A percentile compares a stretch with the other conserved stretches of the same genome.
These are phyloP conservation scores for Melanotus villosus DNA, from an alignment of 2,888 invertebrate genomes.

Conservation along the genomic window DNA sequence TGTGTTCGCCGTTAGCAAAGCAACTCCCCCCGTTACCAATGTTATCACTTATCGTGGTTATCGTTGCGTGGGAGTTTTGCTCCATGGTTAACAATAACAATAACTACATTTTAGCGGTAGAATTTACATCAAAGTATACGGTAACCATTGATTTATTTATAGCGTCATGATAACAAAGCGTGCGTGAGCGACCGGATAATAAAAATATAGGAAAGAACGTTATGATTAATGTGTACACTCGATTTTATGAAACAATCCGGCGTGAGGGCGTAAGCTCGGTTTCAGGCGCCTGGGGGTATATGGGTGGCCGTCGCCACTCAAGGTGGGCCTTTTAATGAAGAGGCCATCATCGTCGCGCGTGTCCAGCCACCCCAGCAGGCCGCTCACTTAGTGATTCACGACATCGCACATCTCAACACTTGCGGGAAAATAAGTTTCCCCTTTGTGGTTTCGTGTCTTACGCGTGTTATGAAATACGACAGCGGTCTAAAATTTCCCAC, in stretches of 20 bases:
- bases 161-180: slow-evolving; percentile 17
- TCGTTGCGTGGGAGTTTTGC: slow-evolving; percentile 52
- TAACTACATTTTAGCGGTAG: slow-evolving; percentile 28
- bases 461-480: slow-evolving; percentile 26
- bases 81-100: slow-evolving; percentile 31
- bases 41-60: slow-evolving; percentile 53
- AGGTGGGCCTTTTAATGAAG: slow-evolving; percentile 43
- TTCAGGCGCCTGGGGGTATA: slow-evolving; percentile 30
- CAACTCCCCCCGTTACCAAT: slow-evolving; percentile 21
- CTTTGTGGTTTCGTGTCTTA: slow-evolving; percentile 21
- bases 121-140: slow-evolving; percentile 34
- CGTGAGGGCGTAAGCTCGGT: slow-evolving; percentile 27
- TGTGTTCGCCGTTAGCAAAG: slow-evolving; percentile 22
- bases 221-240: slow-evolving; percentile 40
- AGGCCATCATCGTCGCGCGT: slow-evolving; percentile 50
- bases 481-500: slow-evolving; percentile 7
- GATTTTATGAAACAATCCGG: slow-evolving; percentile 36
- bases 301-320: slow-evolving; percentile 36
- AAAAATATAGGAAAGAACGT: slow-evolving; percentile 24
- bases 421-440: slow-evolving; percentile 33
- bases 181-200: slow-evolving; percentile 34
- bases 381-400: slow-evolving; percentile 42
- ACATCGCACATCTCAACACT: slow-evolving; percentile 29
- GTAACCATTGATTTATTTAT: slow-evolving; percentile 35
- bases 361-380: slow-evolving; percentile 44